Conservation (phyloP, 2,888 invertebrate genomes). For the Lysandra bellargus region DNA sequence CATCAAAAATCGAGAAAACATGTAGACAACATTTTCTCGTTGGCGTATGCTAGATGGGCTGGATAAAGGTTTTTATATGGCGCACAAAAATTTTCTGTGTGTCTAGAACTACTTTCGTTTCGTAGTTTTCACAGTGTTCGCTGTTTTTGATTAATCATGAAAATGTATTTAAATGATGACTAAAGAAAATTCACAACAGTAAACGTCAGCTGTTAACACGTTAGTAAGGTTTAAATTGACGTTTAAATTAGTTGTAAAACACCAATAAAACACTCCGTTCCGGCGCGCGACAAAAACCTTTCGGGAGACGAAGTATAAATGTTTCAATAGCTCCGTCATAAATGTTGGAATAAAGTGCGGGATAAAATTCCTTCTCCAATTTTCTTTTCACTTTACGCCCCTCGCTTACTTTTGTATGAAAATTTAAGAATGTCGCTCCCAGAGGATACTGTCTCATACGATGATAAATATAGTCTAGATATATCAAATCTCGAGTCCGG, state of each 20-base stretch:
- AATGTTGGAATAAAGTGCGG: slow-evolving; percentile 23
- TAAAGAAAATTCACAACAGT: neutral
- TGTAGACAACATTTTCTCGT: no score
- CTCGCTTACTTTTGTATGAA: slow-evolving; percentile 57
- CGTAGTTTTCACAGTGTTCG: no score
- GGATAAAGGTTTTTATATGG: no score
- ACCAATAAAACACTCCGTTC: neutral
- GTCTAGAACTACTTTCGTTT: no score
- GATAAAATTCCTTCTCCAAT: slow-evolving; percentile 34
- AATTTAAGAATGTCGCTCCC: slow-evolving; percentile 70
- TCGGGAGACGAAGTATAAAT: slow-evolving; percentile 6
- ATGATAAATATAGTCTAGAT: slow-evolving; percentile 44
- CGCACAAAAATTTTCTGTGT: no score
- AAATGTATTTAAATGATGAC: no score
- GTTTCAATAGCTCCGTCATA: slow-evolving; percentile 22
- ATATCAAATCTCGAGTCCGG: neutral
- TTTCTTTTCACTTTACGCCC: slow-evolving; percentile 64
- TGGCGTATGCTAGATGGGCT: no score
- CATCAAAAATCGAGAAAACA: no score
- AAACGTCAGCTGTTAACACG: neutral
- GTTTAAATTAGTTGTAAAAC: neutral
- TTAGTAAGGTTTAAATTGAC: neutral
- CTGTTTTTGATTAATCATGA: no score
- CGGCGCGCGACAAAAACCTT: slow-evolving; percentile 24
- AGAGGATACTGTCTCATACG: slow-evolving; percentile 62